Evolutionary conservation across 2,888 invertebrate species (phyloP).

Genomic region (Monopis laevigella): DNA sequence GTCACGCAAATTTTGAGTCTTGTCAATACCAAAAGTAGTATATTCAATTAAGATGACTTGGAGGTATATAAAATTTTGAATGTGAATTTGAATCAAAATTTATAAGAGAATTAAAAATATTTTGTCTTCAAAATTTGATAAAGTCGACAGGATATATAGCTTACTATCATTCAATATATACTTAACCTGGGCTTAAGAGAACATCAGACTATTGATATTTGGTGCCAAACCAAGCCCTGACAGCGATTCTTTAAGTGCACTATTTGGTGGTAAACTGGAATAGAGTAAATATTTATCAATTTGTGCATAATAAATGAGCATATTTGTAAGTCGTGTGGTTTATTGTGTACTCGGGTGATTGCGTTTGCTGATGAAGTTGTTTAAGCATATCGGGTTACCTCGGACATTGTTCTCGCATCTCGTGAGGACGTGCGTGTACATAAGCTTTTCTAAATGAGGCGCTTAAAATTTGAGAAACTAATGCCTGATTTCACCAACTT

Average conservation of each 20-base stretch:
- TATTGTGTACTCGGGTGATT: constrained; percentile 8
- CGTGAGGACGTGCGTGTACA: neutral
- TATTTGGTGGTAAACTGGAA: constrained; percentile 38
- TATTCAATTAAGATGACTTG: too few relatives aligned
- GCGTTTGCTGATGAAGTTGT: constrained; percentile 13
- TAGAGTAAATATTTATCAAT: constrained; percentile 42
- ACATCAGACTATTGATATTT: constrained; percentile 54
- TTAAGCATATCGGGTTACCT: constrained; percentile 10
- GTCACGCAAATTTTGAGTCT: too few relatives aligned
- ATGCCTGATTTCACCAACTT: too few relatives aligned
- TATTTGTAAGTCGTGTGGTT: constrained; percentile 14
- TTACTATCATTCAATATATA: too few relatives aligned
- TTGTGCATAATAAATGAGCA: constrained; percentile 12
- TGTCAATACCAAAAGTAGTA: too few relatives aligned
- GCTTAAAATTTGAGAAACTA: neutral
- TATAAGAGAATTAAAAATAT: too few relatives aligned
- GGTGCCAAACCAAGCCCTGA: constrained; percentile 41
- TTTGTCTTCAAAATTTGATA: too few relatives aligned
- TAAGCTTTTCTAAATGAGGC: neutral
- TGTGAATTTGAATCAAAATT: too few relatives aligned
- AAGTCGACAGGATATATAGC: too few relatives aligned
- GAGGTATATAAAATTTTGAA: too few relatives aligned
- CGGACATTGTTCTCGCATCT: neutral
- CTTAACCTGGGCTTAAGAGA: too few relatives aligned
- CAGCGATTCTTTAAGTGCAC: constrained; percentile 40